Percentiles rank a stretch among this genome's conserved stretches.
Conservation (phyloP, 2,888 invertebrate genomes). For the Scrobipalpa costella region DNA sequence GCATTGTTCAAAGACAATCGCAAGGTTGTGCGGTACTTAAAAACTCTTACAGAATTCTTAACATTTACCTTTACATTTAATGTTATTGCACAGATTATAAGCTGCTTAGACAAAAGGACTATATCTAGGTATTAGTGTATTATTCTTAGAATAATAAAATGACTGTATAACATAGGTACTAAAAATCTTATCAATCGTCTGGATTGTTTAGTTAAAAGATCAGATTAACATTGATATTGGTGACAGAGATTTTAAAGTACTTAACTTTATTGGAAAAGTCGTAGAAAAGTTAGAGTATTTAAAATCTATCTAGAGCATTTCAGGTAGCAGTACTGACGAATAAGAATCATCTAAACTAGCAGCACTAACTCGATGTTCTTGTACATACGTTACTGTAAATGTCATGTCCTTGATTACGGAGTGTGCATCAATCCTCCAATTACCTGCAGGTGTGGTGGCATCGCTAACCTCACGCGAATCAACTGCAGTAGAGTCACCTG, state of each 20-base stretch:
- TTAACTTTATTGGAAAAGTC: too few relatives aligned
- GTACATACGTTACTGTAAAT: slow-evolving; percentile 11
- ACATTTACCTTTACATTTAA: not conserved
- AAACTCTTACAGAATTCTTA: not conserved
- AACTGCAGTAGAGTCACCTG: not conserved
- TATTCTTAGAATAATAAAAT: too few relatives aligned
- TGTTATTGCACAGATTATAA: not conserved
- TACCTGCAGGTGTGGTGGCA: slow-evolving; percentile 17
- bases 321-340: not conserved
- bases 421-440: slow-evolving; percentile 1
- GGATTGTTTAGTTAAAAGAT: too few relatives aligned
- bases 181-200: too few relatives aligned
- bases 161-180: not conserved
- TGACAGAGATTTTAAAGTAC: too few relatives aligned
- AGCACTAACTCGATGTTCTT: not conserved
- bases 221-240: too few relatives aligned
- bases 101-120: slow-evolving; percentile 8
- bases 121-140: too few relatives aligned
- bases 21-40: not conserved
- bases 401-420: slow-evolving; percentile 12
- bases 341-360: slow-evolving; percentile 6
- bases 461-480: not conserved
- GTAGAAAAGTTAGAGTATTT: not conserved
- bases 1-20: slow-evolving; percentile 14
- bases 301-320: not conserved